Evolutionary conservation across 2,888 invertebrate genomes (phyloP), one percentile per base, ranked within the genome.

Genomic region (Cantharis lateralis): DNA sequence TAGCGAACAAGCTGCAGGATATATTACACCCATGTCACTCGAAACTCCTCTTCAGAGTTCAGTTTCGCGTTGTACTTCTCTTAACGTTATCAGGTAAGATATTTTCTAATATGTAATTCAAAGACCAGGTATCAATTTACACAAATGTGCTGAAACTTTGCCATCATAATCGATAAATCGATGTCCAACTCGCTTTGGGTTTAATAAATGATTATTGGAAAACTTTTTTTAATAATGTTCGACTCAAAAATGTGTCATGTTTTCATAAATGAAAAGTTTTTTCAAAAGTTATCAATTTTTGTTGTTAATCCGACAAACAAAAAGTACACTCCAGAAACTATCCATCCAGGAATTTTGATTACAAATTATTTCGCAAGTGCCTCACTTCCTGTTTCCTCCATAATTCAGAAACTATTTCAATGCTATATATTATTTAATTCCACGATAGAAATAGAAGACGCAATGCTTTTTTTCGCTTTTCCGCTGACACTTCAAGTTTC

Each of bases 11-110:
- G 90, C 86, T 10, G 92, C 92, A 82, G 94, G 93, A 79, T 94
- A 93, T 88, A 94, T 93, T 81, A 95, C 95, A 73, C 95, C 95
- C 10, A 93, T 95, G 75, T 95, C 96, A 68, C 93, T 94, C 77
- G 96, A 96, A 88, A 96, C 96, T 78, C 95, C 96, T 74, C 91
- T 96, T 81, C 95, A 95, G 88, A 95, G 95, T 88, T 93, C 95
- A 77, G 95, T 95, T 80, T 96, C 96, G 70, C 92, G 95, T 89
- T 94, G 96, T 88, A 95, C 95, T 75, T 96, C 96, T 78, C 89
- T 96, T 82, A 95, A 95, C 88, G 95, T 95, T 82, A 95, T 96
- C 85, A 90, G 85, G 88, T 88, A 82, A 80, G 78, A n/a, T 13
- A 26, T 24, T 48, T 15, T 18, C 2, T n/a, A 20, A 18, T 64